These are phyloP conservation scores for Steinernema carpocapsae DNA, from an alignment of 2,888 invertebrate genomes.

Conservation along the genomic window DNA sequence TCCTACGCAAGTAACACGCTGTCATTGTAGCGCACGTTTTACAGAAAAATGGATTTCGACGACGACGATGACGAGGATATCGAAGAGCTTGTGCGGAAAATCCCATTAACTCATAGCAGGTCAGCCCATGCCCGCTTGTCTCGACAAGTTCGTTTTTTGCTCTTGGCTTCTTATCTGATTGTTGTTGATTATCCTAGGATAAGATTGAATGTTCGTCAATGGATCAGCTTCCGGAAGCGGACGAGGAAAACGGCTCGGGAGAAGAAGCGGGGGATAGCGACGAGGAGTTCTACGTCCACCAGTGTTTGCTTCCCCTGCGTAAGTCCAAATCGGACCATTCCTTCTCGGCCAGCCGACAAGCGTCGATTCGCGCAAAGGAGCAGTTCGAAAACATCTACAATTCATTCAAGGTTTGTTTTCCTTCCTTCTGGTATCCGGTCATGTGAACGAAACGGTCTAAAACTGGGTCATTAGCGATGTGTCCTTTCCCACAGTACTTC, in stretches of 20 bases:
- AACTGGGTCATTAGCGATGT: not conserved
- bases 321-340: conserved; percentile 39
- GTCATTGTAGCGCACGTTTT: not conserved
- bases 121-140: conserved; percentile 25
- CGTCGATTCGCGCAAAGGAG: conserved; percentile 4
- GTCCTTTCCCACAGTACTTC: not conserved
- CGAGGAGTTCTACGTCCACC: conserved; percentile 41
- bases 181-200: not conserved
- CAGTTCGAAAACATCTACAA: conserved; percentile 31
- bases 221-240: conserved; percentile 33
- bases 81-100: conserved; percentile 29
- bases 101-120: conserved; percentile 18
- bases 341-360: conserved; percentile 11
- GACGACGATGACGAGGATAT: conserved; percentile 35
- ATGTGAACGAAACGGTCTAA: not conserved
- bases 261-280: conserved; percentile 35
- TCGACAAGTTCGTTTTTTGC: conserved; percentile 14
- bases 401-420: conserved; percentile 25
- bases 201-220: conserved; percentile 28
- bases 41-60: conserved; percentile 21
- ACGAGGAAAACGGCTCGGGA: conserved; percentile 32
- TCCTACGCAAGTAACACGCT: not conserved
- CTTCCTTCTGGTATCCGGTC: not conserved
- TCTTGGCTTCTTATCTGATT: not conserved
- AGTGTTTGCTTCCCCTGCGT: conserved; percentile 35